Evolutionary conservation across 2,113 vertebrate genomes (phyloP), one percentile per base, ranked within the genome.

Genomic region (Anarhynchus alexandrinus): DNA sequence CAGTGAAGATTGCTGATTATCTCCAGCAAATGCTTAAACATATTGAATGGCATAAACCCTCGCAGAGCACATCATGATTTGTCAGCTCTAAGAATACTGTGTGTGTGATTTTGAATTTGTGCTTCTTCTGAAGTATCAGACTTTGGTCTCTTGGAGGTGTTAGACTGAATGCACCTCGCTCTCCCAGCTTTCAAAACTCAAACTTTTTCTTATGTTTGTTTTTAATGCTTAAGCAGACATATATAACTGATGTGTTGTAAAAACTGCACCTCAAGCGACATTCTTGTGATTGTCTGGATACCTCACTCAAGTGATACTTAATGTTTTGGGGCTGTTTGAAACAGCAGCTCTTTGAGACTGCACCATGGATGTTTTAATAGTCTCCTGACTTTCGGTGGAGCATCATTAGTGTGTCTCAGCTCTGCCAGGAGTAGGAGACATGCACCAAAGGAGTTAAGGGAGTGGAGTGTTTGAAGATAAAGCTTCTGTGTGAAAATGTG

Each of bases 391-490:
- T 64, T 40, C 36, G 7, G 14, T 40, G 49, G 10, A 21, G 23
- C 11, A 16, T 42, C 9, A 1, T 4, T 19, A 9, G 32, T 4
- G 8, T 49, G 29, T 23, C 67, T 70, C 20, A 19, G 32, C 71
- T 54, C 34, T 74, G 21, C 52, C 43, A 64, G 40, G 52, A 25
- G 32, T 2, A 30, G 81, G 45, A 55, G 25, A n/a, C 9, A 3
- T n/a, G 38, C 16, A 11, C n/a, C 25, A 36, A 11, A 69, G 15
- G 49, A 29, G 17, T 51, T 51, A 7, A 17, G 11, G 42, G 26
- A 17, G 2, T 3, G 3, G 9, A 12, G 13, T 14, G 30, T 40
- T 29, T 0, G 0, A 32, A 22, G 32, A 9, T 36, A 12, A 70
- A 54, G 21, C 62, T 79, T 45, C 12, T 23, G 5, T 15, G 3